These are phyloP conservation scores for Uropsilus gracilis DNA, from an alignment of 2,113 vertebrate genomes.

Conservation along the genomic window DNA sequence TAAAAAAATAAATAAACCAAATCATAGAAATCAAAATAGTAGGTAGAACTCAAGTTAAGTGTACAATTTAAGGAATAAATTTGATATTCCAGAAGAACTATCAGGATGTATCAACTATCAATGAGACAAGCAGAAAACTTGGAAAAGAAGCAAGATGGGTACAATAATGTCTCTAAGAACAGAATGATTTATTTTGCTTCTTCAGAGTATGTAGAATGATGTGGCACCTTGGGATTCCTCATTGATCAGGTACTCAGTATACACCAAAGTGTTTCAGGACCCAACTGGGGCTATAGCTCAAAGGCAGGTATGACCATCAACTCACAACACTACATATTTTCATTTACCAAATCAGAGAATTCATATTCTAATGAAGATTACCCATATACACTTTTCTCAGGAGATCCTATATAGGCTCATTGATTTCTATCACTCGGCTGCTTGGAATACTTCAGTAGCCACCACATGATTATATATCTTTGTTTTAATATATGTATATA, in stretches of 20 bases:
- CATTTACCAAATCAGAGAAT: not conserved
- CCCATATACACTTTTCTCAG: not conserved
- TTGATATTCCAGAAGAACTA: not conserved
- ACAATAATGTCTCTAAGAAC: not conserved
- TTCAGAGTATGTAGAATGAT: not conserved
- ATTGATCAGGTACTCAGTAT: not conserved
- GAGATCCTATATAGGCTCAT: not conserved
- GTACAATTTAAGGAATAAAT: not conserved
- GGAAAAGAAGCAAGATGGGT: not conserved
- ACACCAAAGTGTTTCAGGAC: not conserved
- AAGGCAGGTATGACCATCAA: not conserved
- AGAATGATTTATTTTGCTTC: not conserved
- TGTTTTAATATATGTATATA: not conserved
- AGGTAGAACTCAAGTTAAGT: not conserved
- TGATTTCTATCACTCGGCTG: not conserved
- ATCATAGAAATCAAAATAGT: not conserved
- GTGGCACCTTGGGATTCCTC: too few relatives aligned
- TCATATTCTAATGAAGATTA: not conserved
- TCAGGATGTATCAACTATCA: conserved; percentile 9
- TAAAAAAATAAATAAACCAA: not conserved
- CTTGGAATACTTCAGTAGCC: not conserved
- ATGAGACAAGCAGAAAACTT: not conserved
- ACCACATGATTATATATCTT: not conserved
- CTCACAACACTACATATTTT: not conserved
- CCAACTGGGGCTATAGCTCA: not conserved